Evolutionary conservation across 2,888 invertebrate species (phyloP).

Genomic region (Zootermopsis nevadensis): DNA sequence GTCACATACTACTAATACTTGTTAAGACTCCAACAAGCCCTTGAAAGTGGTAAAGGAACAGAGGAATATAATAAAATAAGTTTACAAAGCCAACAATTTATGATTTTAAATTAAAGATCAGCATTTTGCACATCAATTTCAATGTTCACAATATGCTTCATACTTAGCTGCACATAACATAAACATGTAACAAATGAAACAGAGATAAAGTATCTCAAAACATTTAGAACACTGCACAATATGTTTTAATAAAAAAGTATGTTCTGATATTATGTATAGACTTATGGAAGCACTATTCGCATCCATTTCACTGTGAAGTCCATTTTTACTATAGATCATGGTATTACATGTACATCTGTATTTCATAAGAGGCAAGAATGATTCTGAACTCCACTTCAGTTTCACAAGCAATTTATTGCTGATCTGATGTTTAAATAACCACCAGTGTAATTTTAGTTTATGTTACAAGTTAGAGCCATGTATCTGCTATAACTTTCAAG

Average conservation of each 20-base stretch:
- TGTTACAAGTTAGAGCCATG: too few species aligned
- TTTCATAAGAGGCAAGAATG: too few species aligned
- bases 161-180: slow-evolving; percentile 19
- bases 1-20: too few species aligned
- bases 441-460: too few species aligned
- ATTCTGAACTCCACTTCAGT: too few species aligned
- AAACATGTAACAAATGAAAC: background rate
- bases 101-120: background rate
- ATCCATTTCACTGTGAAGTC: too few species aligned
- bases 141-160: slow-evolving; percentile 3
- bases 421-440: too few species aligned
- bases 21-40: too few species aligned
- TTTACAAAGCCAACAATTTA: background rate
- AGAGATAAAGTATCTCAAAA: background rate
- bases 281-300: background rate
- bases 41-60: background rate
- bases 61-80: background rate
- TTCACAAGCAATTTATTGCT: too few species aligned
- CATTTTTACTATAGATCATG: background rate
- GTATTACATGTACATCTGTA: background rate
- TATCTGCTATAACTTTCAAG: too few species aligned
- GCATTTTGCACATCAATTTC: background rate
- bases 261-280: background rate
- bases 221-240: background rate
- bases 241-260: background rate